These are phyloP conservation scores for Tigriopus californicus DNA, from an alignment of 2,888 invertebrate genomes.

Conservation along the genomic window DNA sequence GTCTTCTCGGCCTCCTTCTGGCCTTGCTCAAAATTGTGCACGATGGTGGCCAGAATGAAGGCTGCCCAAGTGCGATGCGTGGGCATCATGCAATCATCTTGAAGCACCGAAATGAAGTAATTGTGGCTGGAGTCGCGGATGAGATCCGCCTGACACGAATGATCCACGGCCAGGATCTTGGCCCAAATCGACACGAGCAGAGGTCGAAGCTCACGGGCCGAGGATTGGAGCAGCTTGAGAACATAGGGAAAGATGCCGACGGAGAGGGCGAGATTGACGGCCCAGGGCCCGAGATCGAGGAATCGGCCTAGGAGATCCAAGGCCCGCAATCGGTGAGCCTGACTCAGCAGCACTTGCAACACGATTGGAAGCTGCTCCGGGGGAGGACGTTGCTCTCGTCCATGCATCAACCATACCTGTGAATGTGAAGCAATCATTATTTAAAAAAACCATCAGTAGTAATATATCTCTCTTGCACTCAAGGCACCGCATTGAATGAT, in stretches of 20 bases:
- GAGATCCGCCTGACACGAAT: constrained; percentile 59
- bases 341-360: constrained; percentile 52
- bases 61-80: constrained; percentile 82
- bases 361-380: constrained; percentile 95
- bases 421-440: no score
- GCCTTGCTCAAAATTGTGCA: constrained; percentile 66
- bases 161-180: constrained; percentile 88
- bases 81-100: constrained; percentile 56
- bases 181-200: constrained; percentile 97
- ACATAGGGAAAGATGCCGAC: constrained; percentile 99
- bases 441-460: constrained; percentile 13
- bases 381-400: constrained; percentile 54
- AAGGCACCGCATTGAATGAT: no score
- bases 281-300: constrained; percentile 86
- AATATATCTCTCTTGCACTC: no score
- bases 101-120: constrained; percentile 78
- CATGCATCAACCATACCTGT: constrained; percentile 62
- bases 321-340: constrained; percentile 78
- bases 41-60: constrained; percentile 82
- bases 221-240: constrained; percentile 83
- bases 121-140: constrained; percentile 84
- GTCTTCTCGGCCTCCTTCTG: constrained; percentile 50
- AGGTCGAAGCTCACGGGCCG: constrained; percentile 73
- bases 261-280: constrained; percentile 80
- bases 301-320: constrained; percentile 78